Evolutionary conservation across 2,113 vertebrate species (phyloP).

Genomic region (Actenoides hombroni): DNA sequence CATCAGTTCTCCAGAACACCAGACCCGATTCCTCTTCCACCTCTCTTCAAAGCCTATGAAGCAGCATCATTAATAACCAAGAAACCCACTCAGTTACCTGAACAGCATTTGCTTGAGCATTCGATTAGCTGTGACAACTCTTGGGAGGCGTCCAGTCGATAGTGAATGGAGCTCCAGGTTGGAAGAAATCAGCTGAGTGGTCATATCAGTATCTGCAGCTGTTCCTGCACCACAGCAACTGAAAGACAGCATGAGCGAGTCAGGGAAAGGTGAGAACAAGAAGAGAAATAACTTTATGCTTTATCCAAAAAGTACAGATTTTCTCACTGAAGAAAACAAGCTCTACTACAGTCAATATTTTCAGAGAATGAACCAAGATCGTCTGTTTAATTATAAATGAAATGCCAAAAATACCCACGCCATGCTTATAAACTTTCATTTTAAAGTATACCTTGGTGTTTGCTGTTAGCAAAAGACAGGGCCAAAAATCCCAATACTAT

Average conservation of each 20-base stretch:
- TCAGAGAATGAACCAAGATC: background rate
- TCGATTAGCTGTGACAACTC: constrained; percentile 92
- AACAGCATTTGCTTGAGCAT: constrained; percentile 99
- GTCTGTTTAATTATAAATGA: background rate
- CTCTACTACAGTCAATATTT: background rate
- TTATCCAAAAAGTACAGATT: background rate
- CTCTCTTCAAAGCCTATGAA: background rate
- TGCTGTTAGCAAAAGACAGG: rapidly evolving
- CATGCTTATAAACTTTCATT: rapidly evolving
- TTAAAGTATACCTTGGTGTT: rapidly evolving
- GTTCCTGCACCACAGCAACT: constrained; percentile 98
- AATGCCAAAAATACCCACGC: rapidly evolving
- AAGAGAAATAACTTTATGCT: rapidly evolving
- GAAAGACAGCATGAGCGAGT: background rate
- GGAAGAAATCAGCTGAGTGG: constrained; percentile 96
- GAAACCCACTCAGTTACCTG: constrained; percentile 74
- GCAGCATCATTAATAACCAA: background rate
- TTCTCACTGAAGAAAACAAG: too few relatives aligned
- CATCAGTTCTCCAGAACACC: background rate
- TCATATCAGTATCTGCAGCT: constrained; percentile 98
- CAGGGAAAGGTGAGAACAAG: background rate
- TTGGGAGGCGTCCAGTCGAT: constrained; percentile 89
- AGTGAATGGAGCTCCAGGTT: constrained; percentile 95
- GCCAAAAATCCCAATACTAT: background rate
- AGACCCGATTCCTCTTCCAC: background rate